phyloP scores from a whole-genome alignment of 2,797 vertebrate species.

The Acanthis flammea region DNA sequence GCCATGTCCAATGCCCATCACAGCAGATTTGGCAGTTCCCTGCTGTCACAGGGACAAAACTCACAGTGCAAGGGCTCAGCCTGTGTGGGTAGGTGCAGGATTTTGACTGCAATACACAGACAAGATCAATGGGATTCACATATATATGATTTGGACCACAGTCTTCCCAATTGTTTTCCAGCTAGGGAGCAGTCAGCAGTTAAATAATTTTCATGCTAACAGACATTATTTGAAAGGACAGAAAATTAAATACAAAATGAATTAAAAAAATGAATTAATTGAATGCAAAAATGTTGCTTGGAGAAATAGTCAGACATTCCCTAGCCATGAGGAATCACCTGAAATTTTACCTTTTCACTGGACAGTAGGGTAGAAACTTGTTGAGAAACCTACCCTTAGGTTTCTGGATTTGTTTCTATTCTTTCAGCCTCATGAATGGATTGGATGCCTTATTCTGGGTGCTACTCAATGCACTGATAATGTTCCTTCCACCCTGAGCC shows the following conservation, averaged over 20 bases:
- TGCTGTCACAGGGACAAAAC: not conserved
- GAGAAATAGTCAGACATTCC: not conserved
- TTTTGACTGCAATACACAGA: not conserved
- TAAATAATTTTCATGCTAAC: not conserved
- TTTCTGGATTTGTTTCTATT: not conserved
- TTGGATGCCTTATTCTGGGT: not conserved
- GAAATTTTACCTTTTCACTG: not conserved
- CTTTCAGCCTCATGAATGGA: not conserved
- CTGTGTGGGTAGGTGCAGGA: not conserved
- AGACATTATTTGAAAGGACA: not conserved
- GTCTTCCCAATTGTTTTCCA: not conserved
- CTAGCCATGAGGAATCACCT: not conserved
- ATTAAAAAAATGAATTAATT: no score
- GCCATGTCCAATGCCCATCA: not conserved
- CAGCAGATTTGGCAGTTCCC: not conserved
- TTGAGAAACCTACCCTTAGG: not conserved
- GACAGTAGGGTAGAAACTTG: not conserved
- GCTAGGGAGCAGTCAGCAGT: not conserved
- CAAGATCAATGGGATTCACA: not conserved
- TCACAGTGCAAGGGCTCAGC: not conserved
- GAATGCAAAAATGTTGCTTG: not conserved
- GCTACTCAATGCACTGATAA: fast-evolving
- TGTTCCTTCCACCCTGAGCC: not conserved
- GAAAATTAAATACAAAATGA: not conserved
- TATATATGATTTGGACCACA: not conserved